These are phyloP conservation scores for Amphimallon solstitiale DNA, from an alignment of 2,888 invertebrate genomes.

Conservation along the genomic window DNA sequence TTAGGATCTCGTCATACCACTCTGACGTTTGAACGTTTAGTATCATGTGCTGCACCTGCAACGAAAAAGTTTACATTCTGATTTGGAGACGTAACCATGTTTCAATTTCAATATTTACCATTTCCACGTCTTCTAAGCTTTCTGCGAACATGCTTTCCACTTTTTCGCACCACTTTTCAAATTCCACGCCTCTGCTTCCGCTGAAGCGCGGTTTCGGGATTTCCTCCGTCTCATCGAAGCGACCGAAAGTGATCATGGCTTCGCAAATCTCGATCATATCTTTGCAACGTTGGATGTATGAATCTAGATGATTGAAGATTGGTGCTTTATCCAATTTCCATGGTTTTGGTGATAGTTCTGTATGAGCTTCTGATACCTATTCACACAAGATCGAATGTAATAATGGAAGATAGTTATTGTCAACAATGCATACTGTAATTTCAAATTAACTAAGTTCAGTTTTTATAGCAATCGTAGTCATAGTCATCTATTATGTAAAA, in stretches of 20 bases:
- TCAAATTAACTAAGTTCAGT: too few species aligned
- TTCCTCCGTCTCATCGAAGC: constrained; percentile 76
- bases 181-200: constrained; percentile 76
- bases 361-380: constrained; percentile 71
- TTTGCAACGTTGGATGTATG: constrained; percentile 84
- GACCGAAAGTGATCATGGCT: constrained; percentile 88
- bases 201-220: constrained; percentile 77
- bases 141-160: constrained; percentile 80
- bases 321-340: constrained; percentile 84
- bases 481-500: too few species aligned
- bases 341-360: constrained; percentile 62
- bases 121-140: constrained; percentile 70
- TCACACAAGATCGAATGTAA: too few species aligned
- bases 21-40: constrained; percentile 81
- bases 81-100: neutral
- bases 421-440: too few species aligned
- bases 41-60: constrained; percentile 70
- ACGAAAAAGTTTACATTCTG: neutral
- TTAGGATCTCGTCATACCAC: constrained; percentile 83
- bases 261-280: constrained; percentile 90
- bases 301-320: constrained; percentile 88
- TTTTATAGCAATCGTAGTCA: too few species aligned
- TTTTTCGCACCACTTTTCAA: constrained; percentile 73
- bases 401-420: too few species aligned
- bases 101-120: constrained; percentile 47